A percentile compares a stretch with the other conserved stretches of the same genome.
phyloP scores from a whole-genome alignment of 2,113 vertebrate genomes.

The Syrmaticus mikado region DNA sequence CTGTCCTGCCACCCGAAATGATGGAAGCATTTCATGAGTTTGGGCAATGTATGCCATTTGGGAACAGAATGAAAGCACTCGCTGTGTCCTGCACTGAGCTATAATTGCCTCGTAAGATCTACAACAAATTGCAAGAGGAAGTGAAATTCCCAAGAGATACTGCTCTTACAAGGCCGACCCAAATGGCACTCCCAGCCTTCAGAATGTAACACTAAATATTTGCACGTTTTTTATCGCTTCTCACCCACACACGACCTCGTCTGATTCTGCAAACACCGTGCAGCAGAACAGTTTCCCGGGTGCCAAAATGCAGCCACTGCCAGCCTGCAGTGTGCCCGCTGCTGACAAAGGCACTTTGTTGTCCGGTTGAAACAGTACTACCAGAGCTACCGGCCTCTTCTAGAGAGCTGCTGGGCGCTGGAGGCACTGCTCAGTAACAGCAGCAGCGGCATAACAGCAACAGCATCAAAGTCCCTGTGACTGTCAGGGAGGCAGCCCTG shows the following conservation, averaged over 20 bases:
- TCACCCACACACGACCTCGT: conserved; percentile 1
- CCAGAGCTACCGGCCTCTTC: conserved; percentile 28
- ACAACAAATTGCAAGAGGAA: conserved; percentile 25
- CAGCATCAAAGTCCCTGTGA: not conserved
- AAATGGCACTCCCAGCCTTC: conserved; percentile 10
- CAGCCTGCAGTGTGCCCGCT: not conserved
- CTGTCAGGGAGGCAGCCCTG: not conserved
- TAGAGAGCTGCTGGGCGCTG: not conserved
- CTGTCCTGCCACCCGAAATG: conserved; percentile 49
- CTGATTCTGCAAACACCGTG: conserved; percentile 48
- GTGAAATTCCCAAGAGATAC: conserved; percentile 30
- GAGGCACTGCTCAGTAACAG: not conserved
- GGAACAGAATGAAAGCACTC: not conserved
- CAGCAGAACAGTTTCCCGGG: conserved; percentile 27
- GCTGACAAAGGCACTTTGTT: conserved; percentile 48
- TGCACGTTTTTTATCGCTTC: conserved; percentile 50
- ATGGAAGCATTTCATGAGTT: conserved; percentile 39
- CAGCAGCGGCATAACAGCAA: not conserved
- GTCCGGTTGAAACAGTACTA: not conserved
- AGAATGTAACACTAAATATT: conserved; percentile 39
- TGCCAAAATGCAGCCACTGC: not conserved
- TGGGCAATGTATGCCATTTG: conserved; percentile 45
- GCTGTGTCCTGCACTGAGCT: not conserved
- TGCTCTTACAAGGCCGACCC: not conserved
- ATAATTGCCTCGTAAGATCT: not conserved